phyloP scores from a whole-genome alignment of 2,888 invertebrate species.

The Orthosia gothica region DNA sequence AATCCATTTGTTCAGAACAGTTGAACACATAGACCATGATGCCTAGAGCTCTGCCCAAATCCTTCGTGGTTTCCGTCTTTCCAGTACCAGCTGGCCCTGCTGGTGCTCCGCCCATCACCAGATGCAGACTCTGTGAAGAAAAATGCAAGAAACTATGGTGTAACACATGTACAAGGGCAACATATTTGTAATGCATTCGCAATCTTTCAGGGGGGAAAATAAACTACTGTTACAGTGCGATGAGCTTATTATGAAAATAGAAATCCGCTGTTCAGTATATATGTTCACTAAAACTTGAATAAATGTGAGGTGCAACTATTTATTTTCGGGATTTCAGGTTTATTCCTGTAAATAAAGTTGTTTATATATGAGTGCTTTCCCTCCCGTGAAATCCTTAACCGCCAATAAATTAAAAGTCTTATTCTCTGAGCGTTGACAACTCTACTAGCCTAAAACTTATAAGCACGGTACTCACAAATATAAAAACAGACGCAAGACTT shows the following conservation, averaged over 20 bases:
- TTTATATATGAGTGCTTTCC: no score
- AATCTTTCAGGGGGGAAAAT: background rate
- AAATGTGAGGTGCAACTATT: no score
- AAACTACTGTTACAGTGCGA: background rate
- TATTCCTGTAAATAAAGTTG: no score
- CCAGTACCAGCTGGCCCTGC: slow-evolving; percentile 99
- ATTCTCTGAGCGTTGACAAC: no score
- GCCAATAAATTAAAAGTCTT: no score
- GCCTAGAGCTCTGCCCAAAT: slow-evolving; percentile 97
- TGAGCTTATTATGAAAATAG: no score
- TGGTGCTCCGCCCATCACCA: slow-evolving; percentile 99
- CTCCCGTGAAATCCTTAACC: no score
- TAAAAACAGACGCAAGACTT: no score
- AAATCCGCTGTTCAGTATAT: background rate
- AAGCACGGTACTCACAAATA: no score
- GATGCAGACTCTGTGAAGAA: slow-evolving; percentile 94
- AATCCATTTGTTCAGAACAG: slow-evolving; percentile 99
- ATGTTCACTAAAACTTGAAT: no score
- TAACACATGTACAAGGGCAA: background rate
- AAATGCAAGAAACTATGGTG: background rate
- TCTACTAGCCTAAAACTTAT: no score
- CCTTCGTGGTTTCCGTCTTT: slow-evolving; percentile 99
- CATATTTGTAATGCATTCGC: background rate
- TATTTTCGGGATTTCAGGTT: no score
- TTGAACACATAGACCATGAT: slow-evolving; percentile 99